These are phyloP conservation scores for Stichopus chloronotus DNA, from an alignment of 35 echinoderm and acorn worm species.

Conservation along the genomic window DNA sequence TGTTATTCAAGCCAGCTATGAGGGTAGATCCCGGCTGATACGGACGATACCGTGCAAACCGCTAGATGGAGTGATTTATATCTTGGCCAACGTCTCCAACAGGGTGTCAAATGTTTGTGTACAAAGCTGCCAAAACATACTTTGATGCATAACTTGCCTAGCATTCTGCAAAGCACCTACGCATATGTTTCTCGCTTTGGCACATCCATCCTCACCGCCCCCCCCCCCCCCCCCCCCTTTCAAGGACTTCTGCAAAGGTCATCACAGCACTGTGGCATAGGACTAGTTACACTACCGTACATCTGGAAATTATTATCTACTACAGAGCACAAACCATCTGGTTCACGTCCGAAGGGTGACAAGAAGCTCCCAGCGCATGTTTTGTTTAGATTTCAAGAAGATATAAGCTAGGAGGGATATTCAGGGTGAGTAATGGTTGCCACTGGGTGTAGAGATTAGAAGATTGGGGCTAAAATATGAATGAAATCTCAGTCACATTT, in stretches of 20 bases:
- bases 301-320: too few species aligned
- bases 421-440: too few species aligned
- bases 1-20: too few species aligned
- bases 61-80: neutral
- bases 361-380: too few species aligned
- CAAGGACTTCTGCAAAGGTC: neutral
- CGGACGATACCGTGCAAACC: neutral
- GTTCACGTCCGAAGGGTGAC: too few species aligned
- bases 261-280: neutral
- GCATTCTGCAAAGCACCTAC: constrained; percentile 21
- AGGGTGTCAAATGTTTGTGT: constrained; percentile 44
- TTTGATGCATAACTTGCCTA: neutral
- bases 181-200: neutral
- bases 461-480: too few species aligned
- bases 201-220: neutral
- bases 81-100: neutral
- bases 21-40: neutral
- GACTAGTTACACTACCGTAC: too few species aligned
- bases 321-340: too few species aligned
- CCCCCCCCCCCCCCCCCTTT: neutral
- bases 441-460: too few species aligned
- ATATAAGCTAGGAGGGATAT: too few species aligned
- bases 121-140: neutral
- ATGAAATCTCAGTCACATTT: too few species aligned
- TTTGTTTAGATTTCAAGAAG: too few species aligned